phyloP scores from a whole-genome alignment of 2,113 vertebrate genomes.

The Laterallus jamaicensis region DNA sequence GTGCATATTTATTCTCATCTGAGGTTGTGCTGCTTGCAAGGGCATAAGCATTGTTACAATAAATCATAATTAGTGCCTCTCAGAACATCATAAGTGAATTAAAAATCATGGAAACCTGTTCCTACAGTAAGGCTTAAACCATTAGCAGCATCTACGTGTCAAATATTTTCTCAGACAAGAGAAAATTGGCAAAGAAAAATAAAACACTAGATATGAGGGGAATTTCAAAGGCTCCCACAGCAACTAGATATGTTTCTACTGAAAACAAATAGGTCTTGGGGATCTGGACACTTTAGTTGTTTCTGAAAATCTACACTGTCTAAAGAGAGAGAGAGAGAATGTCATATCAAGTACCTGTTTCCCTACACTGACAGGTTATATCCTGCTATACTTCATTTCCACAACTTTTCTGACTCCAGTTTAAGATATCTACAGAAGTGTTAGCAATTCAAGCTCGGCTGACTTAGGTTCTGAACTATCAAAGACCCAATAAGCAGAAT shows the following conservation, averaged over 20 bases:
- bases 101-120: neutral
- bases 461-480: neutral
- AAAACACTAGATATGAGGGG: neutral
- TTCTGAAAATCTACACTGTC: neutral
- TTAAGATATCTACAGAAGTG: neutral
- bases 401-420: neutral
- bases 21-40: neutral
- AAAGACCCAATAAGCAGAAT: neutral
- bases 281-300: neutral
- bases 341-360: neutral
- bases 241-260: neutral
- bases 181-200: neutral
- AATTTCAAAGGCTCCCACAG: neutral
- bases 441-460: neutral
- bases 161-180: neutral
- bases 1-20: neutral
- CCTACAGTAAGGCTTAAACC: neutral
- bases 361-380: neutral
- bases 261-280: neutral
- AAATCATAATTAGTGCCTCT: neutral
- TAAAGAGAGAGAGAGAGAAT: neutral
- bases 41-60: neutral
- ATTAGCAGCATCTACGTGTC: neutral
- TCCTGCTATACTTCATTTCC: neutral
- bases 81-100: neutral